phyloP scores from a whole-genome alignment of 2,888 invertebrate species.

The Lissonota sp. region DNA sequence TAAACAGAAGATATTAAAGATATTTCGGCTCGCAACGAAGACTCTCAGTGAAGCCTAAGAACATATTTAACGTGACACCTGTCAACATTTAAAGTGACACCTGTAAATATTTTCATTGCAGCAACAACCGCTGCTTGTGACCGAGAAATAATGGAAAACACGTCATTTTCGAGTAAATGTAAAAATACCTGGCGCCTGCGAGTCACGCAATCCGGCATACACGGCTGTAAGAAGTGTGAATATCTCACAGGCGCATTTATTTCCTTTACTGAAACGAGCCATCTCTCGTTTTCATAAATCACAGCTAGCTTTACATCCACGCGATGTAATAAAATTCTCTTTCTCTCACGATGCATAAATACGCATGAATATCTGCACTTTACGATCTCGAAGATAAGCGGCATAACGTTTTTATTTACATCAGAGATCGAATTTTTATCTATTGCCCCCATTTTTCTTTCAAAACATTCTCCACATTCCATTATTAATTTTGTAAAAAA shows the following conservation, averaged over 20 bases:
- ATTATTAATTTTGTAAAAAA: too few relatives aligned
- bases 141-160: conserved; percentile 34
- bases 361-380: background rate
- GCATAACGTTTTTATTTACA: background rate
- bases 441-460: too few relatives aligned
- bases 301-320: background rate
- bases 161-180: conserved; percentile 19
- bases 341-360: background rate
- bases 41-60: too few relatives aligned
- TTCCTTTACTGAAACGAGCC: conserved; percentile 4
- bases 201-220: conserved; percentile 7
- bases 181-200: conserved; percentile 21
- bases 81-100: too few relatives aligned
- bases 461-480: too few relatives aligned
- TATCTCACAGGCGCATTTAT: conserved; percentile 23
- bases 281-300: background rate
- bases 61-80: too few relatives aligned
- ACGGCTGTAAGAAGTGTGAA: background rate
- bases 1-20: too few relatives aligned
- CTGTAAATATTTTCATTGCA: too few relatives aligned
- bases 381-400: background rate
- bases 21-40: too few relatives aligned
- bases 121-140: too few relatives aligned
- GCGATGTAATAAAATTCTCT: background rate
- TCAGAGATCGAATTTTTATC: background rate